phyloP scores from a whole-genome alignment of 2,113 vertebrate genomes.

The Leucoraja erinaceus region DNA sequence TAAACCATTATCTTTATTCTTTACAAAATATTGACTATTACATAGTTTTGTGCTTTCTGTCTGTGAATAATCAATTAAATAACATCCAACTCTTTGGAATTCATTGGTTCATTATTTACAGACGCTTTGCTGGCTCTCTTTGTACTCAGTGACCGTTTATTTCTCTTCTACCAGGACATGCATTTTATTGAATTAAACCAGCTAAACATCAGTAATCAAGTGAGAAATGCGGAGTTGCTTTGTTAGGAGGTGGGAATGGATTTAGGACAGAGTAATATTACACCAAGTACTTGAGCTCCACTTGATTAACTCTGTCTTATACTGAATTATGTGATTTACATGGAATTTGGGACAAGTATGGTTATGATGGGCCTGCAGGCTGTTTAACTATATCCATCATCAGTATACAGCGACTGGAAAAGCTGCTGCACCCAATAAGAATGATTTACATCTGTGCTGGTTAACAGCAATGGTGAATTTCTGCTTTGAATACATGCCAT shows the following conservation, averaged over 20 bases:
- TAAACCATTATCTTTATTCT: background rate
- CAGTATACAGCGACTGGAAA: background rate
- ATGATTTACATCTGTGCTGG: background rate
- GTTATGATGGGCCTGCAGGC: no score
- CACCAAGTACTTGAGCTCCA: background rate
- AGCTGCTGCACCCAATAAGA: background rate
- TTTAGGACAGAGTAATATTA: background rate
- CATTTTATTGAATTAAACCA: background rate
- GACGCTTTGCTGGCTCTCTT: background rate
- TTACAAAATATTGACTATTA: background rate
- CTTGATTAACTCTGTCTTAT: background rate
- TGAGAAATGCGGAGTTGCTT: background rate
- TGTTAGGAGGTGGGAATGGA: background rate
- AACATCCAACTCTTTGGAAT: background rate
- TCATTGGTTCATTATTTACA: background rate
- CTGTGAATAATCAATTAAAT: background rate
- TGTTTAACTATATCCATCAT: background rate
- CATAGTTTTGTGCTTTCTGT: background rate
- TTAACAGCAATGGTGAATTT: background rate
- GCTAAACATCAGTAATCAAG: background rate
- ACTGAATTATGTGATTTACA: background rate
- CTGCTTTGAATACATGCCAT: background rate
- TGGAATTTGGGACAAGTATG: no score
- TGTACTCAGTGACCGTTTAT: background rate
- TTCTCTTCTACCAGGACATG: background rate